Base-by-base conservation (phyloP, 2,888 invertebrate species). In the Xanthorhoe designata region DNA sequence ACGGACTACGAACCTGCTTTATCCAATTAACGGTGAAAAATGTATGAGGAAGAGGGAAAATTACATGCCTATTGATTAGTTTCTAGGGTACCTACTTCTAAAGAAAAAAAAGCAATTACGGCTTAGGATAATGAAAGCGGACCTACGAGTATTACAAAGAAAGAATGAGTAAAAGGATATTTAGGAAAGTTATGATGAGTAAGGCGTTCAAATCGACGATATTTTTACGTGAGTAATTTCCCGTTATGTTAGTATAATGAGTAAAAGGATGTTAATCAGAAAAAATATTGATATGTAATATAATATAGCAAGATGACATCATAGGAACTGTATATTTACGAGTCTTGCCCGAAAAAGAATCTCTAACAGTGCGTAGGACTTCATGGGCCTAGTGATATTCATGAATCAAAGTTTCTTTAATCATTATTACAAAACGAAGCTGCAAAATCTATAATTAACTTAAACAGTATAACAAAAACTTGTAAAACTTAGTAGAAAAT, bases 11-110 rank as follows among this genome's bases (percentile, higher is more conserved):
- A 42, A 8, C 18, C 61, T 62, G 56, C 42, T 42, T 24, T 5
- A 50, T 29, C 38, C 24, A 56, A 56, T 52, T 38, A 18, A 56
- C 17, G 45, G 13, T 18, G 13, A 29, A 62, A 63, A 52, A 58
- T 51, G 45, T 52, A 57, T 42, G 18, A 50, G 54, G 47, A 29
- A 55, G 17, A 55, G 54, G 55, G 42, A 55, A 65, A 59, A 65
- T 60, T 29, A 60, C 55, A 51, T 29, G 18, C 38, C 49, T 65
- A 65, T 65, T 65, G 60, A 65, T 60, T 60, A 56, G 57, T 56
- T 51, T 55, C 51, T 38, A 24, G 24, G 60, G 38, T 45, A 56
- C n/a, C n/a, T n/a, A n/a, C 55, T 57, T 57, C 42, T 52, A 47
- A 18, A 53, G 52, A 47, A 63, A 57, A n/a, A 45, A 52, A 62